These are phyloP conservation scores for Symphodus melops DNA, from an alignment of 2,113 vertebrate species.

Conservation along the genomic window DNA sequence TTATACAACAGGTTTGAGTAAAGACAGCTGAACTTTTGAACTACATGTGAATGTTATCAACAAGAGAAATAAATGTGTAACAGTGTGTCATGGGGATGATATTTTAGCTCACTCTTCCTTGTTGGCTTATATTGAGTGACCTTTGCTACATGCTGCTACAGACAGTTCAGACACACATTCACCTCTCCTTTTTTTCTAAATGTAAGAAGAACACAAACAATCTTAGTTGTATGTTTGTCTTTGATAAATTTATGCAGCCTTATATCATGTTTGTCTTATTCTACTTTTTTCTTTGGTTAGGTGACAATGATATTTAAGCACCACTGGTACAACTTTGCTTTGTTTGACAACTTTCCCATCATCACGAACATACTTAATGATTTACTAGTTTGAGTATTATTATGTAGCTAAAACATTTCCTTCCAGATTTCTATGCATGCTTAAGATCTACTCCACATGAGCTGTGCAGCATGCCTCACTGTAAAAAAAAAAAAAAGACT, in stretches of 20 bases:
- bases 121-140: constrained; percentile 3
- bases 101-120: not conserved
- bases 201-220: not conserved
- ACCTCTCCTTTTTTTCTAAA: not conserved
- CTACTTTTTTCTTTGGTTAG: not conserved
- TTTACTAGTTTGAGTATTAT: constrained; percentile 13
- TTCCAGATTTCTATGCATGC: not conserved
- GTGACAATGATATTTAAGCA: not conserved
- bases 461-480: not conserved
- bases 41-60: not conserved
- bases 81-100: not conserved
- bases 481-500: not conserved
- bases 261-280: not conserved
- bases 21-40: not conserved
- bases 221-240: not conserved
- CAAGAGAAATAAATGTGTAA: constrained; percentile 19
- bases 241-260: not conserved
- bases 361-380: constrained; percentile 15
- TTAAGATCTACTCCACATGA: not conserved
- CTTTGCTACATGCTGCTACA: constrained; percentile 18
- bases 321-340: not conserved
- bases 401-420: not conserved
- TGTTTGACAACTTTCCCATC: not conserved
- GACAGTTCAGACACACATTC: not conserved
- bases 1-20: not conserved